A percentile compares a stretch with the other conserved stretches of the same genome.
Evolutionary conservation across 2,888 invertebrate genomes (phyloP).

Genomic region (Polydrusus pterygomalis): DNA sequence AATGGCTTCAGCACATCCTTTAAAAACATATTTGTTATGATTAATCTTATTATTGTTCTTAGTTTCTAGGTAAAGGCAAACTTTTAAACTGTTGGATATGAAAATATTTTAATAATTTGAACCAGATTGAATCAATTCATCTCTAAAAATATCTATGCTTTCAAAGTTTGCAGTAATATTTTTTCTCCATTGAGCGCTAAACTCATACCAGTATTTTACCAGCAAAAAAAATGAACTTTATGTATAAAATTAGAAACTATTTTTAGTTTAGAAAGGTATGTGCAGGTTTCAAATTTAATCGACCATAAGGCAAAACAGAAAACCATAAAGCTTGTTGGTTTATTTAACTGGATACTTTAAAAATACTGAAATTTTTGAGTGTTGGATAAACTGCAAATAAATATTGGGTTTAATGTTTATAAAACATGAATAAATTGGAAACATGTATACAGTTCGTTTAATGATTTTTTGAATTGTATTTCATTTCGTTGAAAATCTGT

Average conservation of each 20-base stretch:
- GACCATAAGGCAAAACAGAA: slow-evolving; percentile 4
- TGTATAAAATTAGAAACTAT: slow-evolving; percentile 12
- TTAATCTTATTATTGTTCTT: no score
- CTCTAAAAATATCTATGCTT: neutral
- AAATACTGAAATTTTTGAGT: slow-evolving; percentile 14
- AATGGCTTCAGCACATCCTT: no score
- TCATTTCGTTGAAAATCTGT: no score
- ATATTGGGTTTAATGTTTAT: neutral
- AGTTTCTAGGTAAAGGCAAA: no score
- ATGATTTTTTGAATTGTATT: neutral
- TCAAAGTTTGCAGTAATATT: neutral
- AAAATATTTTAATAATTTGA: no score
- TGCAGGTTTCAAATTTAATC: slow-evolving; percentile 22
- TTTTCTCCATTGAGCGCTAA: no score
- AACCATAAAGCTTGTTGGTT: neutral
- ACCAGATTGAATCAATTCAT: no score
- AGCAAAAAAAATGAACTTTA: neutral
- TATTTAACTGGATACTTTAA: slow-evolving; percentile 5
- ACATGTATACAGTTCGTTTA: neutral
- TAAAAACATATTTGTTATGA: no score
- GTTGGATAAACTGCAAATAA: slow-evolving; percentile 16
- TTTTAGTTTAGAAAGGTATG: slow-evolving; percentile 15
- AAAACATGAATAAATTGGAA: neutral
- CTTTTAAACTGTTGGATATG: no score
- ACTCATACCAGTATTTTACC: neutral